These are phyloP conservation scores for Gonioctena quinquepunctata DNA, from an alignment of 1,140 invertebrate species.

Conservation along the genomic window DNA sequence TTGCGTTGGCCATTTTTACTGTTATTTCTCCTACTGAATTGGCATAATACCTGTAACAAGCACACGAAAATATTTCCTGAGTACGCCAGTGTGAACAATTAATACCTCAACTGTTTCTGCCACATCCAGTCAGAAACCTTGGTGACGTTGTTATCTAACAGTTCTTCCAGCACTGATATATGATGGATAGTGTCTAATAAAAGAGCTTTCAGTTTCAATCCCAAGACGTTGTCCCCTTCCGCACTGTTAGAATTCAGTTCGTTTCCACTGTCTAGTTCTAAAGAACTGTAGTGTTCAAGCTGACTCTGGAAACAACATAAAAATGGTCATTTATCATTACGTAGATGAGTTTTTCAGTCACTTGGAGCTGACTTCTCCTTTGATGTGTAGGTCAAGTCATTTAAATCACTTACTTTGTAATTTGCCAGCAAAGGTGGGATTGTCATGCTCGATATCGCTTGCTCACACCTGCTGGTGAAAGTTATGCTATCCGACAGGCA, in stretches of 20 bases:
- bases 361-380: no score
- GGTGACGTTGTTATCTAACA: slow-evolving; percentile 71
- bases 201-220: slow-evolving; percentile 73
- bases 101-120: slow-evolving; percentile 91
- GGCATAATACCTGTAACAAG: slow-evolving; percentile 62
- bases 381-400: no score
- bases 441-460: slow-evolving; percentile 70
- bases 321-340: no score
- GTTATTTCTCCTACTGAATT: slow-evolving; percentile 61
- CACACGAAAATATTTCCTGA: no score
- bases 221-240: slow-evolving; percentile 50
- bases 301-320: slow-evolving; percentile 57
- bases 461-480: slow-evolving; percentile 84
- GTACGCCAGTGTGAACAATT: no score
- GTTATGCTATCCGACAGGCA: slow-evolving; percentile 70
- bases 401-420: slow-evolving; percentile 46
- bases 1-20: slow-evolving; percentile 82
- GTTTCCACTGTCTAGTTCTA: slow-evolving; percentile 54
- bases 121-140: slow-evolving; percentile 83
- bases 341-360: no score
- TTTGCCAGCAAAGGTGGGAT: slow-evolving; percentile 59
- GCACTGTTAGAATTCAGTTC: slow-evolving; percentile 44
- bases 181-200: slow-evolving; percentile 94
- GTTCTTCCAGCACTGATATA: slow-evolving; percentile 76
- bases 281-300: slow-evolving; percentile 67